These are phyloP conservation scores for Trachops cirrhosus DNA, from an alignment of 2,797 vertebrate genomes.

Conservation along the genomic window DNA sequence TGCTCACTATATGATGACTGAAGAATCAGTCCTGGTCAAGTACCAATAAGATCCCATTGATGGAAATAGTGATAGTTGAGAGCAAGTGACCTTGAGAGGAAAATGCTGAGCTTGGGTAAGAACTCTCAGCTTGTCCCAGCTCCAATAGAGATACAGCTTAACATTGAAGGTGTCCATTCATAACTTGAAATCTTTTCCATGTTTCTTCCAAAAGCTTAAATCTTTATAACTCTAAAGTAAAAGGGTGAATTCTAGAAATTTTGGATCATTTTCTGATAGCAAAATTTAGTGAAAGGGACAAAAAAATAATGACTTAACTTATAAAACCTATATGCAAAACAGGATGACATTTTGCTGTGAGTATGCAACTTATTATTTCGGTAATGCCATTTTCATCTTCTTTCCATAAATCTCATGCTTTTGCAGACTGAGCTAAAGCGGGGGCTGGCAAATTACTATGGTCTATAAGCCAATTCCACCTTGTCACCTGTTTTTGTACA, in stretches of 20 bases:
- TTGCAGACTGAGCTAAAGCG: neutral
- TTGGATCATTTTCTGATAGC: neutral
- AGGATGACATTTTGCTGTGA: neutral
- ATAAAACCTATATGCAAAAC: neutral
- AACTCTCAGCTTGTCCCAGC: neutral
- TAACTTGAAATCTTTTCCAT: neutral
- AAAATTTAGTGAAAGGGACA: neutral
- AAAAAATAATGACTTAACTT: neutral
- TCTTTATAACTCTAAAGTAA: slow-evolving; percentile 15
- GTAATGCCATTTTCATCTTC: neutral
- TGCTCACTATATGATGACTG: neutral
- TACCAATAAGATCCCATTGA: neutral
- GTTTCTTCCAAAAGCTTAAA: neutral
- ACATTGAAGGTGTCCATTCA: neutral
- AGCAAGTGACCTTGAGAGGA: neutral
- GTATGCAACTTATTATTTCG: neutral
- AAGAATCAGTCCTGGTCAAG: neutral
- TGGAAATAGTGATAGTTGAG: neutral
- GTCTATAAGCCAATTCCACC: neutral
- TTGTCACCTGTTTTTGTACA: neutral
- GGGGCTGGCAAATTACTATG: neutral
- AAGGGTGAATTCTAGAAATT: neutral
- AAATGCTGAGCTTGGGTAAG: neutral
- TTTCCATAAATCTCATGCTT: neutral
- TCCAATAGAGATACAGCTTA: neutral